Base-by-base conservation (phyloP, 2,797 vertebrate genomes). In the Merluccius polli region DNA sequence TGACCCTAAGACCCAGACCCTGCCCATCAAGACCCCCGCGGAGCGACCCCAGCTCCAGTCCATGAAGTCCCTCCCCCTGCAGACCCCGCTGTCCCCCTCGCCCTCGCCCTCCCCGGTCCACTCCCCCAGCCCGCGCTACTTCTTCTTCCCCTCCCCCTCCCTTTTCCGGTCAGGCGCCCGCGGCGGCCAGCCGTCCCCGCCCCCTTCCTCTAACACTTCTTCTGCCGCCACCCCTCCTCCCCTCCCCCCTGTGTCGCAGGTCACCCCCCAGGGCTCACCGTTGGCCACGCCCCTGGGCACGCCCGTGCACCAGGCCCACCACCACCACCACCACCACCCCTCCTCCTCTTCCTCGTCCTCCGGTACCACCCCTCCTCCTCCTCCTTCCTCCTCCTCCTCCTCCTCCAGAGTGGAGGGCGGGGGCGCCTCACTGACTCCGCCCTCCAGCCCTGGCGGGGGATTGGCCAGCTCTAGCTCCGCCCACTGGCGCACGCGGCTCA, bases 401-500 rank as follows among this genome's bases (percentile, higher is more conserved):
- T 94, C 94, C 78, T 93, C 94, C 81, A 92, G 94, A 83, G 94
- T 87, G 29, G 94, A 94, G 7, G 93, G 93, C 70, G 88, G 77
- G 0, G 88, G 93, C 0, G 95, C 95, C 77, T 92, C 94, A 0
- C 87, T 94, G 73, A 97, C 96, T 0, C 96, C 96, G 0, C 96
- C 96, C 72, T 95, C 96, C 80, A 96, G 95, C 81, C 96, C 96
- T 0, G 88, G 93, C 0, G 92, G 92, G 38, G 90, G 93, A 0
- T 89, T 95, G 92, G 93, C 93, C 2, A 94, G 95, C 73, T 96
- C 95, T 0, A 95, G 95, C 88, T 96, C 96, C 48, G 95, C 94
- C 74, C 96, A 97, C 87, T 98, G 96, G 96, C 94, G 95, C 83
- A 96, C 94, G 21, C 93, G 96, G 27, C 95, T 97, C 83, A 98